phyloP scores from a whole-genome alignment of 1,140 invertebrate species.

The Zaprionus inermis region DNA sequence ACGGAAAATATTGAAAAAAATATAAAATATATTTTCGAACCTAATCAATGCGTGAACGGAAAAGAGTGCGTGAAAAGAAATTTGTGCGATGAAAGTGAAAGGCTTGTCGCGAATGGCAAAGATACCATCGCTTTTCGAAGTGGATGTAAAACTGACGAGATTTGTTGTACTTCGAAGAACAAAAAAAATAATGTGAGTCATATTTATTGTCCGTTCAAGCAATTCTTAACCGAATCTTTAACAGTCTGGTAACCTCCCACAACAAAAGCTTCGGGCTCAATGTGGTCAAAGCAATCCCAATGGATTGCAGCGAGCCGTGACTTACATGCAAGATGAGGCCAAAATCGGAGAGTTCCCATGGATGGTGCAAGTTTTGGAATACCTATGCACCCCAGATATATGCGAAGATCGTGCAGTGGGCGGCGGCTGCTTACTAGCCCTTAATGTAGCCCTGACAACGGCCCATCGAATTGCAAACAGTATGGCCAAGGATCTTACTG shows the following conservation, averaged over 20 bases:
- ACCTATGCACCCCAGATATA: conserved; percentile 69
- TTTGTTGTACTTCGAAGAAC: background rate
- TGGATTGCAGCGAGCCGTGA: background rate
- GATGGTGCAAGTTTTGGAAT: conserved; percentile 91
- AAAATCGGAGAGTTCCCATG: conserved; percentile 92
- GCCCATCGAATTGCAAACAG: conserved; percentile 87
- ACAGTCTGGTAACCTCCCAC: background rate
- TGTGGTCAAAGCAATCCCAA: conserved; percentile 10
- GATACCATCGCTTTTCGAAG: background rate
- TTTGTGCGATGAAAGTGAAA: background rate
- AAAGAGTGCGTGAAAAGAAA: background rate
- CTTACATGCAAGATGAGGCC: conserved; percentile 85
- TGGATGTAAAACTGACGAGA: background rate
- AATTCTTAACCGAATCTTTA: background rate
- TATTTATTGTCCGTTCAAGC: background rate
- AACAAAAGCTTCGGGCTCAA: background rate
- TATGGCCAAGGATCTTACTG: conserved; percentile 36
- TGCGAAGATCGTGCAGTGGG: conserved; percentile 85
- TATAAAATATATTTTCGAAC: background rate
- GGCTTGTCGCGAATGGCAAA: background rate
- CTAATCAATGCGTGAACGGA: background rate
- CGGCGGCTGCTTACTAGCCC: conserved; percentile 87
- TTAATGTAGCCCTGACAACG: conserved; percentile 87
- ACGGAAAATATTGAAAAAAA: background rate
- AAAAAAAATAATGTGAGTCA: background rate